Base-by-base conservation (phyloP, 2,113 vertebrate genomes). In the Podarcis muralis region DNA sequence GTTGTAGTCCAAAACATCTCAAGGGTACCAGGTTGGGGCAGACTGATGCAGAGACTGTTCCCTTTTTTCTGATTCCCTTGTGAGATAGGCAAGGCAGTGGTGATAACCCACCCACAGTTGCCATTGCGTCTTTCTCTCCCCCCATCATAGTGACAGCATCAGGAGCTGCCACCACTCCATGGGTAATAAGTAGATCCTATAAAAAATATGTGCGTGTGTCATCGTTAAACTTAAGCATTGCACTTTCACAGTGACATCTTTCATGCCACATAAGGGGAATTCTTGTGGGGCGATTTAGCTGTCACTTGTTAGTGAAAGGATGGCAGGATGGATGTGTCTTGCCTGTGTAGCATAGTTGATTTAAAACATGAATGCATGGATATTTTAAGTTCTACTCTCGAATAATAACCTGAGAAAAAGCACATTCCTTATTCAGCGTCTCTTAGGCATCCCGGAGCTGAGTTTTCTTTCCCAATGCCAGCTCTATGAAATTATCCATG, bases 381-480 rank as follows among this genome's bases (percentile, higher is more conserved):
- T 32, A 9, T 81, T 68, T 66, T 65, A 74, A 84, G 48, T 84
- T 85, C 68, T 76, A 23, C 40, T 68, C 69, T 30, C n/a, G 65
- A 37, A 86, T 53, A 65, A 81, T 89, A 66, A 66, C 23, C 9
- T 66, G 37, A 43, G 35, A 62, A 65, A 79, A 78, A 80, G 4
- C 35, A 11, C 32, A 79, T 80, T 77, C 40, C 37, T 40, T 72
- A 65, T 11, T 43, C 6, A 40, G 48, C 23, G 11, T 48, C 43
- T 79, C 53, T 43, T 62, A 74, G 83, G 22, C 40, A 85, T 80
- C 37, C 68, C 53, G 75, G 25, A 87, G 68, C 30, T 69, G 35
- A 11, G 48, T 71, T 85, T 92, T 85, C 76, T 91, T 82, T 84
- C 59, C 69, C 81, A 74, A 77, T 83, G 81, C 75, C 72, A 83